Evolutionary conservation across 2,888 invertebrate species (phyloP), one percentile per base, ranked within the genome.

Genomic region (Volucella bombylans): DNA sequence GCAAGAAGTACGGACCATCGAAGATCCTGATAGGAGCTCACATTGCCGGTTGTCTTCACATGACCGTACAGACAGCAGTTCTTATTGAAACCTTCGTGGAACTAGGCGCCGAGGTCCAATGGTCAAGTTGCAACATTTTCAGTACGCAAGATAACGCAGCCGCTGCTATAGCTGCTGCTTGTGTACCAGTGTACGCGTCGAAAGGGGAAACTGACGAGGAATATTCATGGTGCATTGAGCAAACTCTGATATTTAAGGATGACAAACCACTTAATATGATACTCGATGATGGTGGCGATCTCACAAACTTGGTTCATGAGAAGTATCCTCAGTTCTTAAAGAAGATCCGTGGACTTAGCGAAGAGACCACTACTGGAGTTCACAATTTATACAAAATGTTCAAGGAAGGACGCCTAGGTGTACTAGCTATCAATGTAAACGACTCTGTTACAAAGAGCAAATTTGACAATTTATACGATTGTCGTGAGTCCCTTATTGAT

Each of bases 141-240:
- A 99, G 98, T 90, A 99, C 99, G 9, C 99, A 99, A 93, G 99
- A 99, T 92, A 97, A 99, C 92, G 99, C 99, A 8, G 99, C 99
- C 4, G 99, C 99, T 1, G 99, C 99, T n/a, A 97, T 99, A 87
- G 99, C 99, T 3, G 96, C 96, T 86, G 93, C 95, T 38, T 99
- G 99, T 31, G 94, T 99, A 38, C 97, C 99, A 10, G 98, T 99
- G 41, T 99, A 97, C 91, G 99, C 99, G 1, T 99, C 99, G 99
- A 99, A 99, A 93, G 99, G 99, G n/a, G 99, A 99, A 93, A 99
- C 99, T 3, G 99, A 99, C 88, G 99, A 99, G 90, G 99, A 99
- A 92, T 99, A 99, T 91, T 90, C 95, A 67, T 99, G 99, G 99
- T 99, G 99, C 91, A 98, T 99, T 90, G 98, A 99, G 91, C 99